Percentiles rank a stretch among this genome's conserved stretches.
Conservation (phyloP, 2,113 vertebrate genomes). For the Campylorhamphus procurvoides region DNA sequence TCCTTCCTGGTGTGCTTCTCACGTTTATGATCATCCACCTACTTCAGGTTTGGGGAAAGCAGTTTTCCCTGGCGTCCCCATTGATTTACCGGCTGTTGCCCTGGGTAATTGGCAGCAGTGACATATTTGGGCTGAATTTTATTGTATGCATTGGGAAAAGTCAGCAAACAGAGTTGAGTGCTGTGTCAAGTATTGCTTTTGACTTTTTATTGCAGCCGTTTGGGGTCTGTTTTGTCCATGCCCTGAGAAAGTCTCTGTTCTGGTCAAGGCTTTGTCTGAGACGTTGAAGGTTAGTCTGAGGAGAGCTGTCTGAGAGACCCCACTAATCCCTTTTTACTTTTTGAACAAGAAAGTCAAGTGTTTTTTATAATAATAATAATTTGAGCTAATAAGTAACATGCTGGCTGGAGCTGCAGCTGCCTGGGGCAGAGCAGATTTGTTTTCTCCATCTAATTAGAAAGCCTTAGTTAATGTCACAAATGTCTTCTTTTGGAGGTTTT, state of each 20-base stretch:
- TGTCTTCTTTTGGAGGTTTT: conserved; percentile 54
- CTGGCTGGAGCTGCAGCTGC: conserved; percentile 72
- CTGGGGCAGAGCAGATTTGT: conserved; percentile 71
- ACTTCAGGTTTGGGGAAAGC: conserved; percentile 28
- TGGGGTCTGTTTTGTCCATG: conserved; percentile 64
- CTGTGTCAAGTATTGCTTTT: conserved; percentile 48
- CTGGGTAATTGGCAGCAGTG: conserved; percentile 60
- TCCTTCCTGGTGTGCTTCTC: neutral
- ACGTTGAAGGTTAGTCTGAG: conserved; percentile 63
- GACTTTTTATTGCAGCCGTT: conserved; percentile 46
- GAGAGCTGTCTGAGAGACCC: conserved; percentile 52
- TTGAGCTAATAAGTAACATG: conserved; percentile 80
- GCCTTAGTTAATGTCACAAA: conserved; percentile 61
- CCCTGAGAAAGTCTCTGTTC: conserved; percentile 53
- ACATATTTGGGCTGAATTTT: conserved; percentile 59
- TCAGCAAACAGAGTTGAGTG: conserved; percentile 63
- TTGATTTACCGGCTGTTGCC: conserved; percentile 23
- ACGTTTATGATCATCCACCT: conserved; percentile 3
- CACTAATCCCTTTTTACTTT: conserved; percentile 73
- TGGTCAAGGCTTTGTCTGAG: conserved; percentile 46
- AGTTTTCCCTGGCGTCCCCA: conserved; percentile 13
- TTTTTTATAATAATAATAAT: conserved; percentile 75
- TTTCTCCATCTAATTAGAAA: conserved; percentile 77
- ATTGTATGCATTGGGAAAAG: conserved; percentile 61
- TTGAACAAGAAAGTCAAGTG: conserved; percentile 76